Percentiles rank a stretch among this genome's conserved stretches.
Evolutionary conservation across 2,797 vertebrate species (phyloP).

Genomic region (Eptatretus atami): DNA sequence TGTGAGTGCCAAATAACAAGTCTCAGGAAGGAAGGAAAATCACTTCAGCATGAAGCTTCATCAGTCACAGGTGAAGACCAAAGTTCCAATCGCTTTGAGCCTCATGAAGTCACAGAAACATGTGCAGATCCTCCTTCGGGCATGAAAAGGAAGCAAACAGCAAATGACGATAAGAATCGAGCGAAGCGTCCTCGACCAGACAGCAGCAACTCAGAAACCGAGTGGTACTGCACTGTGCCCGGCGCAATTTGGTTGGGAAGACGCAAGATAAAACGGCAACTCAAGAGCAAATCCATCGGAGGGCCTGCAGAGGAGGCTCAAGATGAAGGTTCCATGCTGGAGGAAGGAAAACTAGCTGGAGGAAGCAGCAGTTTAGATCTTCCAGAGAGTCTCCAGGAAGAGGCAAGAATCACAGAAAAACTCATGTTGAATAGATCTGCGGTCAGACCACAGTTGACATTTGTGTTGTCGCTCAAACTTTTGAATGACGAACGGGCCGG

Average conservation of each 20-base stretch:
- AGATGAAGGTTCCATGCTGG: background rate
- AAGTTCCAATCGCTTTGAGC: too few species aligned
- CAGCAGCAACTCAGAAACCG: background rate
- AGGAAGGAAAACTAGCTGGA: too few species aligned
- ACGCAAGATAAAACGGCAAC: constrained; percentile 28
- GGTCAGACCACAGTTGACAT: constrained; percentile 17
- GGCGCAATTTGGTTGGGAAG: constrained; percentile 41
- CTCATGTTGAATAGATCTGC: constrained; percentile 14
- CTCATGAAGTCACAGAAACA: too few species aligned
- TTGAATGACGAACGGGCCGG: constrained; percentile 16
- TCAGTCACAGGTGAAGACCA: too few species aligned
- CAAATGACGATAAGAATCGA: too few species aligned
- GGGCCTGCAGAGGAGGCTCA: background rate
- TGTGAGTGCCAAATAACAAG: too few species aligned
- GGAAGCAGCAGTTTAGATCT: background rate
- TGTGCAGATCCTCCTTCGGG: too few species aligned
- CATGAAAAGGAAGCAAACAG: too few species aligned
- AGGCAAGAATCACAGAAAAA: constrained; percentile 25
- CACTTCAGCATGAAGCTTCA: too few species aligned
- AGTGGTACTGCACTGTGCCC: constrained; percentile 23
- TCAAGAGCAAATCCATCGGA: constrained; percentile 16
- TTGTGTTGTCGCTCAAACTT: constrained; percentile 16
- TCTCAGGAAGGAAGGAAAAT: too few species aligned
- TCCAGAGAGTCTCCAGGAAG: constrained; percentile 20
- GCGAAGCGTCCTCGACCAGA: too few species aligned